Conservation (phyloP, 2,888 invertebrate species). For the Phyllotreta striolata region DNA sequence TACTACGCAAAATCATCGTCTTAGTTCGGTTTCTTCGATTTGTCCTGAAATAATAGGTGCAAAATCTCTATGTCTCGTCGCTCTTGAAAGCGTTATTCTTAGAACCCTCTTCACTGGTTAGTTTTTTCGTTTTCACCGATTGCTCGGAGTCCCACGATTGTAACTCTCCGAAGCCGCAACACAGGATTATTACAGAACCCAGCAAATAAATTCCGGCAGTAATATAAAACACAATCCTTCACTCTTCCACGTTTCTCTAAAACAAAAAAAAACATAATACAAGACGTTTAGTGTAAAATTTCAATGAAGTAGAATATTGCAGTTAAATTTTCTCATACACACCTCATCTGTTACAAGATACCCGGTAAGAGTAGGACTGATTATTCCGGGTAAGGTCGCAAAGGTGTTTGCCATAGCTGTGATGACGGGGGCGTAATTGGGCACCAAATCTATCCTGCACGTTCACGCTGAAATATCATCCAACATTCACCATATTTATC, state of each 20-base stretch:
- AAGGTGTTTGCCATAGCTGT: slow-evolving; percentile 46
- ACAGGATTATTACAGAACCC: slow-evolving; percentile 84
- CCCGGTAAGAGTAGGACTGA: slow-evolving; percentile 46
- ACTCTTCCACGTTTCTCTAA: slow-evolving; percentile 73
- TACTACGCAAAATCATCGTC: no score
- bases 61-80: slow-evolving; percentile 3
- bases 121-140: no score
- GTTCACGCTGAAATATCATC: slow-evolving; percentile 41
- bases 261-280: slow-evolving; percentile 25
- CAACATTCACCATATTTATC: no score
- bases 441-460: slow-evolving; percentile 46
- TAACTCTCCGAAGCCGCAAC: slow-evolving; percentile 80
- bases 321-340: slow-evolving; percentile 15
- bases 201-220: slow-evolving; percentile 81
- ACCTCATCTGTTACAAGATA: slow-evolving; percentile 43
- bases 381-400: slow-evolving; percentile 46
- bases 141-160: slow-evolving; percentile 67
- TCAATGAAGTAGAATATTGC: not conserved
- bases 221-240: slow-evolving; percentile 88
- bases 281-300: no score
- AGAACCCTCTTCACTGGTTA: not conserved
- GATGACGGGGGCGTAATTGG: slow-evolving; percentile 45
- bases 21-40: no score
- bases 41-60: no score
- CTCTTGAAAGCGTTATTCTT: not conserved